phyloP scores from a whole-genome alignment of 2,113 vertebrate species.

The Saccopteryx leptura region DNA sequence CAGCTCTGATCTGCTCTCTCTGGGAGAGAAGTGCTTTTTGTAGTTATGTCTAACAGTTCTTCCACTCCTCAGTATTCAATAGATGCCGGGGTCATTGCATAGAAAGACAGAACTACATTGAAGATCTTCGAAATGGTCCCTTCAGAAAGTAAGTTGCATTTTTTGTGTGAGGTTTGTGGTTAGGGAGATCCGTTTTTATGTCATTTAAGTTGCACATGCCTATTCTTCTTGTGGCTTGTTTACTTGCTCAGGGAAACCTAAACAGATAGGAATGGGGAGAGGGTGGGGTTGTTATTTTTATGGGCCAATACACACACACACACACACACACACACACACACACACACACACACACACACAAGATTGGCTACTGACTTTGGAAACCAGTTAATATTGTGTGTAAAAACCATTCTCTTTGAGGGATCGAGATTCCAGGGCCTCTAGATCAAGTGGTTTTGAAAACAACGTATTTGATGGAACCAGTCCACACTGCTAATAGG shows the following conservation, averaged over 20 bases:
- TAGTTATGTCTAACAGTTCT: slow-evolving; percentile 44
- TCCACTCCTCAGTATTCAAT: slow-evolving; percentile 92
- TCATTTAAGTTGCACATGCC: neutral
- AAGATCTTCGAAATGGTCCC: slow-evolving; percentile 89
- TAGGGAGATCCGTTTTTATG: neutral
- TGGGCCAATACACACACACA: too few species aligned
- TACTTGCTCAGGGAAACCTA: neutral
- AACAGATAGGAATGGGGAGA: neutral
- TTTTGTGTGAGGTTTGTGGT: neutral
- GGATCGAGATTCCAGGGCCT: slow-evolving; percentile 39
- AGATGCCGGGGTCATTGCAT: slow-evolving; percentile 92
- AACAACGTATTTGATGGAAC: slow-evolving; percentile 7
- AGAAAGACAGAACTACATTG: slow-evolving; percentile 94
- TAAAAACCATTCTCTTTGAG: slow-evolving; percentile 66
- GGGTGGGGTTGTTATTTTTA: neutral
- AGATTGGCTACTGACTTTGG: neutral
- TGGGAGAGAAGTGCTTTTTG: slow-evolving; percentile 16
- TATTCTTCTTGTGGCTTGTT: neutral
- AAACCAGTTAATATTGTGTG: slow-evolving; percentile 17
- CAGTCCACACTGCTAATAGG: neutral
- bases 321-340: too few species aligned
- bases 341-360: too few species aligned
- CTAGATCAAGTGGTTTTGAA: slow-evolving; percentile 60
- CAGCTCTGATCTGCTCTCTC: slow-evolving; percentile 8
- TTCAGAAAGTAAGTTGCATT: slow-evolving; percentile 86